Conservation (phyloP, 2,888 invertebrate species). For the Pseudococcus viburni region DNA sequence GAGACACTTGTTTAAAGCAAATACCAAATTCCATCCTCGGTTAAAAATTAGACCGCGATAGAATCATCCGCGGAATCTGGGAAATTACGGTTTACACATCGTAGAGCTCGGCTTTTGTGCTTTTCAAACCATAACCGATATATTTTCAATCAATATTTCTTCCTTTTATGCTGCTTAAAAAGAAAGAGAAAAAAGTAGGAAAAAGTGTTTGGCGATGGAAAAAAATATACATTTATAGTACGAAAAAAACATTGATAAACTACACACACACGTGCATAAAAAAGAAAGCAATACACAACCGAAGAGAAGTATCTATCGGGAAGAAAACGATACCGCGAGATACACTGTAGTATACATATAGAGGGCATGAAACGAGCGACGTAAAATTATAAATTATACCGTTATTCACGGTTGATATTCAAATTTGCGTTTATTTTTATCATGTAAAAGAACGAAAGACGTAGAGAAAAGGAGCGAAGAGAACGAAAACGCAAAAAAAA, state of each 20-base stretch:
- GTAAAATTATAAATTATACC: slow-evolving; percentile 50
- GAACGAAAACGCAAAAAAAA: background rate
- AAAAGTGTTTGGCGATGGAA: background rate
- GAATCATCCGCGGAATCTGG: background rate
- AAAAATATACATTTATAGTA: background rate
- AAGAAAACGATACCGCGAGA: background rate
- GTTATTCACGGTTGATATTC: slow-evolving; percentile 50
- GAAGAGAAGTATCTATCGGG: background rate
- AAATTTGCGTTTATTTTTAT: slow-evolving; percentile 52
- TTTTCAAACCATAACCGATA: background rate
- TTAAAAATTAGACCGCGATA: background rate
- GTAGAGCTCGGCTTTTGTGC: background rate
- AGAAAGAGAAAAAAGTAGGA: background rate
- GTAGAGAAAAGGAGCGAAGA: background rate
- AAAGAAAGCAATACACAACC: background rate
- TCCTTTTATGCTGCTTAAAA: background rate
- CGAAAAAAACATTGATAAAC: background rate
- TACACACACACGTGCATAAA: background rate
- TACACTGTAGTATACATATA: background rate
- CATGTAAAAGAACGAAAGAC: slow-evolving; percentile 19
- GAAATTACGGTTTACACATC: background rate
- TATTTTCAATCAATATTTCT: background rate
- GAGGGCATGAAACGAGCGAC: slow-evolving; percentile 35
- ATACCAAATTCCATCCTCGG: background rate
- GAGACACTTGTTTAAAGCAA: background rate